phyloP scores from a whole-genome alignment of 2,888 invertebrate genomes.

The Polia nebulosa region DNA sequence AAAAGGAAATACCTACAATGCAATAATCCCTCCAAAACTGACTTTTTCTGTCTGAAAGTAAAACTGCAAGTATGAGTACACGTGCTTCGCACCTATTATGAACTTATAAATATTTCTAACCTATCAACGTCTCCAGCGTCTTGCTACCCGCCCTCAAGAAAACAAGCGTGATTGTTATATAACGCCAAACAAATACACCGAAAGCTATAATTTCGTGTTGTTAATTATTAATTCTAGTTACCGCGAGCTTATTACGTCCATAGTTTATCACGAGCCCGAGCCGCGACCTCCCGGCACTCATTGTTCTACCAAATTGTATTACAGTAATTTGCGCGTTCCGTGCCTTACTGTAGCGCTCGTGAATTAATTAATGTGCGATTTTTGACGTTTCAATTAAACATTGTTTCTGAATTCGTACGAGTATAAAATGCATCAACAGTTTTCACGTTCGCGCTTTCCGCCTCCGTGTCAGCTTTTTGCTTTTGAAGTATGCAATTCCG shows the following conservation, averaged over 20 bases:
- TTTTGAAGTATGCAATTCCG: slow-evolving; percentile 25
- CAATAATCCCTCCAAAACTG: neutral
- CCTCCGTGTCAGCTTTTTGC: slow-evolving; percentile 44
- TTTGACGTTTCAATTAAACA: slow-evolving; percentile 65
- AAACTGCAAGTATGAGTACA: too few species aligned
- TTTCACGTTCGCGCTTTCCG: slow-evolving; percentile 29
- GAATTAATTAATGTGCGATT: slow-evolving; percentile 60
- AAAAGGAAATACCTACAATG: too few species aligned
- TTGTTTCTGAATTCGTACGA: slow-evolving; percentile 32
- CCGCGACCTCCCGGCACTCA: slow-evolving; percentile 51
- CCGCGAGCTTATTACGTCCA: slow-evolving; percentile 55
- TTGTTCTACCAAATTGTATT: slow-evolving; percentile 59
- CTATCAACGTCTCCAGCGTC: neutral
- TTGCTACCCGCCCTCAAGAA: slow-evolving; percentile 18
- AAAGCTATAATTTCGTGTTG: slow-evolving; percentile 46
- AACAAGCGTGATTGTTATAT: slow-evolving; percentile 4
- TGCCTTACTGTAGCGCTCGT: slow-evolving; percentile 54
- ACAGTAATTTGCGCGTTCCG: slow-evolving; percentile 53
- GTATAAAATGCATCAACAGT: slow-evolving; percentile 52
- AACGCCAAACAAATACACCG: slow-evolving; percentile 30
- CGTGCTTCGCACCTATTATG: neutral
- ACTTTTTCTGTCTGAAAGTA: neutral
- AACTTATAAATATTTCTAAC: neutral
- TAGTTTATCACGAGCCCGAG: slow-evolving; percentile 57
- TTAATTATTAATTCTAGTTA: slow-evolving; percentile 64